Percentiles rank a stretch among this genome's conserved stretches.
Evolutionary conservation across 1,140 invertebrate species (phyloP).

Genomic region (Leptoteleia sp.): DNA sequence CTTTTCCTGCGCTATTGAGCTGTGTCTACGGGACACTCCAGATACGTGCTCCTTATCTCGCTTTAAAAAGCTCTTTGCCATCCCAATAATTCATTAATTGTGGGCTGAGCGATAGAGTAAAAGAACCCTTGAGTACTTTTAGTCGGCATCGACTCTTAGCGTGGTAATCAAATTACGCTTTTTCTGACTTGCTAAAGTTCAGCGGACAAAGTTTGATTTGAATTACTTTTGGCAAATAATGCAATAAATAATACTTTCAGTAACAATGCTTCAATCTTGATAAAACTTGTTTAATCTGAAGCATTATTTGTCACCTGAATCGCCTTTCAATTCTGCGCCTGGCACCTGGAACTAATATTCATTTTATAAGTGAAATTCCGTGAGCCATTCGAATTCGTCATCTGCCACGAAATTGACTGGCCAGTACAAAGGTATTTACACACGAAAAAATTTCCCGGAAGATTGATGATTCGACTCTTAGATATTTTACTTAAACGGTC

Average conservation of each 20-base stretch:
- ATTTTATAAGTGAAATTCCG: constrained; percentile 66
- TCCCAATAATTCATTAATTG: constrained; percentile 50
- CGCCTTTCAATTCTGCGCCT: constrained; percentile 64
- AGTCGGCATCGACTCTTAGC: not conserved
- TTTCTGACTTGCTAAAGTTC: not conserved
- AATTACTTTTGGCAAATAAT: too few species aligned
- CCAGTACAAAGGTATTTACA: constrained; percentile 74
- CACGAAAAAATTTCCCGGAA: constrained; percentile 72
- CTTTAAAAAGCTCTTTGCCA: constrained; percentile 45
- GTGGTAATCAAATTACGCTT: constrained; percentile 1
- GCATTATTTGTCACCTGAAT: too few species aligned
- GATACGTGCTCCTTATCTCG: constrained; percentile 42
- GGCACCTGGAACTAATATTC: constrained; percentile 65
- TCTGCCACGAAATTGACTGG: constrained; percentile 56
- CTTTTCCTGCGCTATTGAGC: constrained; percentile 17
- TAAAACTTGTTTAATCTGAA: too few species aligned
- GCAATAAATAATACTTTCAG: too few species aligned
- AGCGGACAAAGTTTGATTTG: too few species aligned
- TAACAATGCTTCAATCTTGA: too few species aligned
- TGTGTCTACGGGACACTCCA: constrained; percentile 34
- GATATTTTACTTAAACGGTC: constrained; percentile 73
- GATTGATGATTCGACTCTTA: constrained; percentile 73
- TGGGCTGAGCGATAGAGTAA: not conserved
- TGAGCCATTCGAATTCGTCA: constrained; percentile 63
- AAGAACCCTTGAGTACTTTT: constrained; percentile 18